Evolutionary conservation across 1,140 invertebrate genomes (phyloP).

Genomic region (Acyrthosiphon pisum): DNA sequence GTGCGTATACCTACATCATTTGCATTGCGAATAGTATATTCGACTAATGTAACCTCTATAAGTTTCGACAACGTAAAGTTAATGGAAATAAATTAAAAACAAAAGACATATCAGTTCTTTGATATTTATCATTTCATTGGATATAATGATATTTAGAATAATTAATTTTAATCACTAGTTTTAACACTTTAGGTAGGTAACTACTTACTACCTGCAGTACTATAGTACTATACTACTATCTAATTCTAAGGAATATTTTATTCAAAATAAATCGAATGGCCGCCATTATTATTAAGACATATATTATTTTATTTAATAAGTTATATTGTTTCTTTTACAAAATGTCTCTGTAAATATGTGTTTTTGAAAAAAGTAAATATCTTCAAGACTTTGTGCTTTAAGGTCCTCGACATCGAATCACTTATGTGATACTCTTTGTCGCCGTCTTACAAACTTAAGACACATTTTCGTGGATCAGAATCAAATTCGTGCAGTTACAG

Average conservation of each 20-base stretch:
- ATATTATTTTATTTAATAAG: not conserved
- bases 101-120: not conserved
- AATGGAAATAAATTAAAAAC: not conserved
- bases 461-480: no score
- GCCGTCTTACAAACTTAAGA: no score
- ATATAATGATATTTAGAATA: not conserved
- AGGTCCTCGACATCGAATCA: not conserved
- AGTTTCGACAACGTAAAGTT: not conserved
- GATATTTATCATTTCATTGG: not conserved
- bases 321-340: not conserved
- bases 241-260: not conserved
- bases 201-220: no score
- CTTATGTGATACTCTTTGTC: no score
- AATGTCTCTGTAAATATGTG: not conserved
- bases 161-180: not conserved
- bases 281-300: not conserved
- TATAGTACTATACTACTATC: no score
- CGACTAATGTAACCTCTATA: not conserved
- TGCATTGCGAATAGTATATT: not conserved
- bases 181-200: not conserved
- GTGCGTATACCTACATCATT: not conserved
- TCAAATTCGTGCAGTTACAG: no score
- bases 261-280: not conserved
- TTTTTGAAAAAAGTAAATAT: no score
- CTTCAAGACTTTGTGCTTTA: no score